These are phyloP conservation scores for Pelodiscus sinensis DNA, from an alignment of 2,113 vertebrate genomes.

Conservation along the genomic window DNA sequence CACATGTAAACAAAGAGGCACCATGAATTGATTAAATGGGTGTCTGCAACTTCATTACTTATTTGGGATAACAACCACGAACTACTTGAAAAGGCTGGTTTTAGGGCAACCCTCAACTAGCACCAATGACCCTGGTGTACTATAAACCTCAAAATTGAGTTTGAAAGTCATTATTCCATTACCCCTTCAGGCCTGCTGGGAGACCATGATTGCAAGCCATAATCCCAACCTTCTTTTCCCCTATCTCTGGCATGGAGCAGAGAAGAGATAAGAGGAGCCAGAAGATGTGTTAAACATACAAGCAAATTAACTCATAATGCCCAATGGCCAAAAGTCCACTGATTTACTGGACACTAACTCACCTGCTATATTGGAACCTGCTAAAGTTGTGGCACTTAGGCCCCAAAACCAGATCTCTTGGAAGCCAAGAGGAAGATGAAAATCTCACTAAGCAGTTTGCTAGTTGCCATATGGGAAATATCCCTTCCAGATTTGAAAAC, in stretches of 20 bases:
- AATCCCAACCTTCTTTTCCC: not conserved
- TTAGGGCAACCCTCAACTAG: not conserved
- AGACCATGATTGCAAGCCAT: not conserved
- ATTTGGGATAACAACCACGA: not conserved
- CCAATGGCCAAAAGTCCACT: rapidly evolving
- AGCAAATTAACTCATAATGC: not conserved
- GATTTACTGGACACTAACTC: not conserved
- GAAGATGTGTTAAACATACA: not conserved
- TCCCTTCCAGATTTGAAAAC: not conserved
- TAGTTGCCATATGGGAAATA: not conserved
- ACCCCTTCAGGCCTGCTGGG: no score
- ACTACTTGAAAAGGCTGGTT: not conserved
- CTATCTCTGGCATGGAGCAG: not conserved
- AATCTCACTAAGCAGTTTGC: not conserved
- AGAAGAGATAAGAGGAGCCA: not conserved
- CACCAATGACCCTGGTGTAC: not conserved
- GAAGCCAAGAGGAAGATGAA: not conserved
- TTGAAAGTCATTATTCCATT: not conserved
- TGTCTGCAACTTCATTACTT: not conserved
- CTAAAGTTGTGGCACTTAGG: not conserved
- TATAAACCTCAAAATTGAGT: not conserved
- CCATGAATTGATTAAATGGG: not conserved
- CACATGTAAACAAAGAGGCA: not conserved
- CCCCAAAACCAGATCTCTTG: not conserved
- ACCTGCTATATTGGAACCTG: not conserved